Conservation (phyloP, 2,113 vertebrate species). For the Pachyramphus minor region DNA sequence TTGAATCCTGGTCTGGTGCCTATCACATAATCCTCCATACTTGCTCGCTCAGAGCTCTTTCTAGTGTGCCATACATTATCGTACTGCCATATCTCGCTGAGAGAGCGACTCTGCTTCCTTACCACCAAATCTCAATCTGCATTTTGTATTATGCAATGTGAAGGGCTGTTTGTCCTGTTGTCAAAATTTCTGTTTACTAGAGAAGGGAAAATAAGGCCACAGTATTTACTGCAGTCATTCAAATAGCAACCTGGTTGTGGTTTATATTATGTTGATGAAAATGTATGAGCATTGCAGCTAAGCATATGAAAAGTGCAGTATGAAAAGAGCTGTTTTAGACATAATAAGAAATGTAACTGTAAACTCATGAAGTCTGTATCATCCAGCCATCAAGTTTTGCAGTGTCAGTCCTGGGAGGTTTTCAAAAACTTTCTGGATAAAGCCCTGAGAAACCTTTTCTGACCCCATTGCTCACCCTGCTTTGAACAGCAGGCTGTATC, state of each 20-base stretch:
- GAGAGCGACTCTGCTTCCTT: neutral
- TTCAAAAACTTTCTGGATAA: neutral
- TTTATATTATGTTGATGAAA: neutral
- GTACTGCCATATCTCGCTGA: rapidly evolving
- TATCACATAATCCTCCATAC: neutral
- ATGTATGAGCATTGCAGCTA: neutral
- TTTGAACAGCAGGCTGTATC: neutral
- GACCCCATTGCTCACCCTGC: neutral
- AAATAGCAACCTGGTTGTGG: neutral
- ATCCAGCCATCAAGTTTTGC: neutral
- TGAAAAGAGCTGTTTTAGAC: neutral
- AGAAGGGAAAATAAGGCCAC: neutral
- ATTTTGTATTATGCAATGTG: neutral
- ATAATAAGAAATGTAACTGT: neutral
- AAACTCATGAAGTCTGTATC: neutral
- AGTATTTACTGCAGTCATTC: neutral
- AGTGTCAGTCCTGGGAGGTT: neutral
- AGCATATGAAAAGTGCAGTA: neutral
- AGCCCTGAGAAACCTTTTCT: neutral
- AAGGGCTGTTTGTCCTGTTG: neutral
- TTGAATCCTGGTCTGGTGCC: neutral
- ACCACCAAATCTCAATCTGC: neutral
- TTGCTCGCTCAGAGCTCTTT: neutral
- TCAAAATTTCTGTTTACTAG: neutral
- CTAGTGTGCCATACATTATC: neutral